Conservation (phyloP, 2,113 vertebrate species). For the Leptocoma aspasia region DNA sequence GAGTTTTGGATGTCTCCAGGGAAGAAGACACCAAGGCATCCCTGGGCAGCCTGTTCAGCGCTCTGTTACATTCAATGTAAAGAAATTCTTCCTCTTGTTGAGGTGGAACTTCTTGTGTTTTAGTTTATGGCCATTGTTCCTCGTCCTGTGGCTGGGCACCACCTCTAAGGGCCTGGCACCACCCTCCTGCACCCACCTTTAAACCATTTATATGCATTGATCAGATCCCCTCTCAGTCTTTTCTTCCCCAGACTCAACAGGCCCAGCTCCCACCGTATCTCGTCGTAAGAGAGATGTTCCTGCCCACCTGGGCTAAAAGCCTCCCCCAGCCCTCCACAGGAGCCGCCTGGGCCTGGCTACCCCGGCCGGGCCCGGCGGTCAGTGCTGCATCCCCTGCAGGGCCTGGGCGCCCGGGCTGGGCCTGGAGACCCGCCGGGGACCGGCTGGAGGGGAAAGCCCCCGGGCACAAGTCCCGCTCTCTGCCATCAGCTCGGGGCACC, state of each 20-base stretch:
- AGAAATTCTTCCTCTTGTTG: not conserved
- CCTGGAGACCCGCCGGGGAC: not conserved
- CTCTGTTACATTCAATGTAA: not conserved
- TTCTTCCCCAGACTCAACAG: not conserved
- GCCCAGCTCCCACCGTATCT: not conserved
- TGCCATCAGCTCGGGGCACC: too few relatives aligned
- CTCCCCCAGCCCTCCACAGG: not conserved
- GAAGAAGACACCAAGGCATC: not conserved
- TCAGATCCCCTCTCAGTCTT: not conserved
- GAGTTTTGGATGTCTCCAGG: not conserved
- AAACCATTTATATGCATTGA: not conserved
- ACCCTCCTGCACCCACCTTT: not conserved
- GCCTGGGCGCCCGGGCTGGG: not conserved
- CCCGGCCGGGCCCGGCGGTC: not conserved
- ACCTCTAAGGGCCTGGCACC: not conserved
- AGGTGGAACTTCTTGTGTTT: not conserved
- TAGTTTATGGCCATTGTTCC: not conserved
- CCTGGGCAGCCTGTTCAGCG: not conserved
- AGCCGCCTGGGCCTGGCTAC: not conserved
- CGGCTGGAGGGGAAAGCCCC: not conserved
- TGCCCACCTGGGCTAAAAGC: not conserved
- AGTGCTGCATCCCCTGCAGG: not conserved
- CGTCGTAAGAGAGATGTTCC: too few relatives aligned
- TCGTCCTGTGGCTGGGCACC: rapidly evolving
- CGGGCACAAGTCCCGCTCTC: rapidly evolving